Conservation (phyloP, 92 coral and sea anemone species). For the Metridium senile region DNA sequence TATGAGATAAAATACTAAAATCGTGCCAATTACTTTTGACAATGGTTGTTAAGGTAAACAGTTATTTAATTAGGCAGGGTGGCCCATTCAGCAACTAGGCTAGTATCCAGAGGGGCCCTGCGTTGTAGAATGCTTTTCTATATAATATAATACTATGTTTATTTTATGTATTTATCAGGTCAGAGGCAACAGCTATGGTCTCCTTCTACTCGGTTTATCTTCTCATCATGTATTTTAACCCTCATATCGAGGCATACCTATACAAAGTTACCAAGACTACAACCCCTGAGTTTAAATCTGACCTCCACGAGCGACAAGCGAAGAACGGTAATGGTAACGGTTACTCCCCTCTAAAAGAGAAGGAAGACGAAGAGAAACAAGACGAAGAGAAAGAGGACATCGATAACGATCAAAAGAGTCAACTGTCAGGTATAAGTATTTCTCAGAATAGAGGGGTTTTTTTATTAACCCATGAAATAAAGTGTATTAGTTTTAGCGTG, state of each 20-base stretch:
- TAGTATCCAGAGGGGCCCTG: too few relatives aligned
- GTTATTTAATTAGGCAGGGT: too few relatives aligned
- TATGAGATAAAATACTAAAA: too few relatives aligned
- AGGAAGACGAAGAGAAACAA: conserved; percentile 16
- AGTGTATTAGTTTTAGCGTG: too few relatives aligned
- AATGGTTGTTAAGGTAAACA: too few relatives aligned
- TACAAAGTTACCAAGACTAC: conserved; percentile 87
- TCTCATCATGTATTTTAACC: conserved; percentile 95
- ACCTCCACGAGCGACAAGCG: conserved; percentile 64
- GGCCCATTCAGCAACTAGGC: too few relatives aligned
- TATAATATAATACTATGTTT: background rate
- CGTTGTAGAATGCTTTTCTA: too few relatives aligned
- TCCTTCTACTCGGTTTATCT: conserved; percentile 91
- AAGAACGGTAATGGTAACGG: conserved; percentile 8
- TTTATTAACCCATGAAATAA: too few relatives aligned
- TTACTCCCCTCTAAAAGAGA: conserved; percentile 2
- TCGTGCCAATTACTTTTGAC: too few relatives aligned
- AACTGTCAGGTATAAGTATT: background rate
- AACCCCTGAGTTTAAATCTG: conserved; percentile 82
- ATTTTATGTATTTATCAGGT: conserved; percentile 47
- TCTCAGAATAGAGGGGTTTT: too few relatives aligned
- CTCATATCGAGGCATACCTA: conserved; percentile 80
- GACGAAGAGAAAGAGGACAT: conserved; percentile 12
- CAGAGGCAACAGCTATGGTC: conserved; percentile 97
- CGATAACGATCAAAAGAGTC: conserved; percentile 18